Base-by-base conservation (phyloP, 2,113 vertebrate species). In the Pedionomus torquatus region DNA sequence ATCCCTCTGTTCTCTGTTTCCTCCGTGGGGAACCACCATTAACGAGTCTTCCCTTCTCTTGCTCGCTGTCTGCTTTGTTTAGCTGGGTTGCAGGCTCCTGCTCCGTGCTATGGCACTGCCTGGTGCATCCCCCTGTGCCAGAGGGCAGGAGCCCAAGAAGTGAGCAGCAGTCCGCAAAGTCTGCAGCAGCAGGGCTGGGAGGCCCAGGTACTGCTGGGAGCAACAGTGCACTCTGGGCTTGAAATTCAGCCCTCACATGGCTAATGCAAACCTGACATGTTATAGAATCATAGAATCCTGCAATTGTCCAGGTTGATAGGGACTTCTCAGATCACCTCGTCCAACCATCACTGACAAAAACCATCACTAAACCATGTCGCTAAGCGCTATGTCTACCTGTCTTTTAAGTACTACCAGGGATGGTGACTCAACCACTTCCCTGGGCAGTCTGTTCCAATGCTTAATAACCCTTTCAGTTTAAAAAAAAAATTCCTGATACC, bases 161-260 rank as follows among this genome's bases (percentile, higher is more conserved):
- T 2, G 28, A 61, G 13, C 25, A n/a, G 35, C 64, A 78, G 60
- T 33, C 35, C 77, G 44, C 28, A 37, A 66, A 83, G 55, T 52
- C 35, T 26, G 52, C 39, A 52, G 72, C 33, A 39, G 80, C 44
- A 30, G 63, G 39, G 48, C 48, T 66, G 82, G 41, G 44, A 5
- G 6, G 31, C 37, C 12, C 5, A 6, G 49, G 33, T 4, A 4
- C 63, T 37, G 48, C 60, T 70, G 43, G 15, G n/a, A 65, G 10
- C 46, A 44, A 5, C 19, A 25, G 7, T 1, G 1, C 37, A 18
- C 17, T 9, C 15, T 1, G 2, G 15, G n/a, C 8, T 61, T 83
- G 77, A 70, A 74, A 52, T 64, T 78, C 64, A 86, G 33, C 44
- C 63, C 25, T 71, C 39, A 10, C 0, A 0, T 31, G 44, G 19